Percentiles rank a stretch among this genome's conserved stretches.
Conservation (phyloP, 2,888 invertebrate species). For the Glaucopsyche alexis region DNA sequence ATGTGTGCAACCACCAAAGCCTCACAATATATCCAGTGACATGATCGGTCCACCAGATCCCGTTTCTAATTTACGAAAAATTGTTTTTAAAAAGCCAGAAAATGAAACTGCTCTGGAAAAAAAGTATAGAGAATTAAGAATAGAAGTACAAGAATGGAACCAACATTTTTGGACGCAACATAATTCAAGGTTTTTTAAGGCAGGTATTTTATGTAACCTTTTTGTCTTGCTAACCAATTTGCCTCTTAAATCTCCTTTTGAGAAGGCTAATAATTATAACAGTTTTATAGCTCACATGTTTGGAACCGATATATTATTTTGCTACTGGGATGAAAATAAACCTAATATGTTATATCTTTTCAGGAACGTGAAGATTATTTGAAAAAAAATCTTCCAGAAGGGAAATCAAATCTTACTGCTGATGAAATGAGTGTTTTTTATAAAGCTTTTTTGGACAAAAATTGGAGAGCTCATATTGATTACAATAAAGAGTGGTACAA, state of each 20-base stretch:
- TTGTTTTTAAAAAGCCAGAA: slow-evolving; percentile 82
- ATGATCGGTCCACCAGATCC: slow-evolving; percentile 90
- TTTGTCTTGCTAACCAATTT: background rate
- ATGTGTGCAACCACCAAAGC: slow-evolving; percentile 61
- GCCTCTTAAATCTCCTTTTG: background rate
- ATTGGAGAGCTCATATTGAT: slow-evolving; percentile 85
- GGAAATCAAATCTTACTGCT: slow-evolving; percentile 81
- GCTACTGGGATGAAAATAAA: background rate
- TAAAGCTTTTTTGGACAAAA: slow-evolving; percentile 90
- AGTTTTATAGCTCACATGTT: background rate
- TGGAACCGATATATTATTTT: slow-evolving; percentile 22
- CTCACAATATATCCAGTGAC: slow-evolving; percentile 72
- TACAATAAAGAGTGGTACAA: slow-evolving; percentile 93
- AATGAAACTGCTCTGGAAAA: slow-evolving; percentile 85
- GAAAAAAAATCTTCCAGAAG: slow-evolving; percentile 65
- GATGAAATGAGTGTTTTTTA: slow-evolving; percentile 95
- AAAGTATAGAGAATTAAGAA: slow-evolving; percentile 81
- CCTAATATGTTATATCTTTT: slow-evolving; percentile 41
- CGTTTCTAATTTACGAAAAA: slow-evolving; percentile 87
- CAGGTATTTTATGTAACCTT: slow-evolving; percentile 1
- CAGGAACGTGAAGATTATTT: slow-evolving; percentile 82
- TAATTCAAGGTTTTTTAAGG: slow-evolving; percentile 86
- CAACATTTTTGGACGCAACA: slow-evolving; percentile 91
- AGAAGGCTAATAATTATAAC: background rate
- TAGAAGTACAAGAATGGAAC: slow-evolving; percentile 90